Evolutionary conservation across 2,113 vertebrate species (phyloP).

Genomic region (Capra hircus): DNA sequence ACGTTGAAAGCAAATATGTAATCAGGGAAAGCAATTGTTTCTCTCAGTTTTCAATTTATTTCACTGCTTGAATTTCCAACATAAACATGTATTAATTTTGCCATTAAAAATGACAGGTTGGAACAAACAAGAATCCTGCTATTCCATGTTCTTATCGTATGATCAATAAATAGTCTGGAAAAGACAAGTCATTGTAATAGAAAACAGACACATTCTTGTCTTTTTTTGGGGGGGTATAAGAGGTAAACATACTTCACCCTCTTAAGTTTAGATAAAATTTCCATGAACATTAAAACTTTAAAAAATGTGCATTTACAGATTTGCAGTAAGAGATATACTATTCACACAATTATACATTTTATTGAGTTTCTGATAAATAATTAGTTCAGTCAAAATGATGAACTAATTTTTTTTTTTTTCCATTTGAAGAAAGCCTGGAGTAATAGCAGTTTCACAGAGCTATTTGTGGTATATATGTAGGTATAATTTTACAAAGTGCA

Average conservation of each 20-base stretch:
- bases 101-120: not conserved
- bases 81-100: slow-evolving; percentile 1
- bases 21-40: not conserved
- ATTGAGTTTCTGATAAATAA: not conserved
- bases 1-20: not conserved
- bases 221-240: not conserved
- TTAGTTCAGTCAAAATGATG: not conserved
- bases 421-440: not conserved
- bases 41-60: not conserved
- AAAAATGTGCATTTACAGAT: not conserved
- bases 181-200: not conserved
- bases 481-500: not conserved
- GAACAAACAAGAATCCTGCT: not conserved
- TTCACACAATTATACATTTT: not conserved
- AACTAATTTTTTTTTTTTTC: not conserved
- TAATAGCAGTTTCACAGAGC: not conserved
- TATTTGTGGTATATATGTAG: not conserved
- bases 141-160: not conserved
- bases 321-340: not conserved
- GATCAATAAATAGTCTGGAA: not conserved
- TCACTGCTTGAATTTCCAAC: slow-evolving; percentile 2
- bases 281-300: not conserved
- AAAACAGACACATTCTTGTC: not conserved
- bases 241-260: not conserved
- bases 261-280: not conserved